Evolutionary conservation across 2,797 vertebrate genomes (phyloP).

Genomic region (Pantherophis alleghaniensis): DNA sequence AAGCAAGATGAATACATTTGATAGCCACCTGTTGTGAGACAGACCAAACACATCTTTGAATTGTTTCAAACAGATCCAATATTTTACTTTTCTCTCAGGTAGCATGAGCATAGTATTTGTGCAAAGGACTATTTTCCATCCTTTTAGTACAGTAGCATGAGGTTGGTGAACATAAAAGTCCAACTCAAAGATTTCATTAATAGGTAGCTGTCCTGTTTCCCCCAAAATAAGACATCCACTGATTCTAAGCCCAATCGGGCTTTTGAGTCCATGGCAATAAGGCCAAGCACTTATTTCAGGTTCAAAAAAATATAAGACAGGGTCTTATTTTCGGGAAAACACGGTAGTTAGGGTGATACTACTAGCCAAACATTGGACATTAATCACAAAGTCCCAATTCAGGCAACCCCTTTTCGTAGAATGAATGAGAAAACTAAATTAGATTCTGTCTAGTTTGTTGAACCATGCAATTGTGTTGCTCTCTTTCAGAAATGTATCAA

Average conservation of each 20-base stretch:
- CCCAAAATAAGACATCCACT: no score
- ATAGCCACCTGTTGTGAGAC: slow-evolving; percentile 10
- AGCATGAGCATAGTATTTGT: background rate
- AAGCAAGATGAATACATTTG: background rate
- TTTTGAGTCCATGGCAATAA: no score
- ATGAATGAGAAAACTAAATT: background rate
- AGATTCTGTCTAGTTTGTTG: background rate
- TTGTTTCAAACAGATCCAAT: background rate
- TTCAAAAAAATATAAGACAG: no score
- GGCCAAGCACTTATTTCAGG: no score
- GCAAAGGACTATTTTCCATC: background rate
- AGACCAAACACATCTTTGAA: slow-evolving; percentile 12
- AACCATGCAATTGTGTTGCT: background rate
- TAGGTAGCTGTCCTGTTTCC: no score
- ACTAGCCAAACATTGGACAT: background rate
- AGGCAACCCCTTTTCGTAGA: background rate
- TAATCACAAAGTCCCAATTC: background rate
- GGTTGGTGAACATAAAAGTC: background rate
- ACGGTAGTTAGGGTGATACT: no score
- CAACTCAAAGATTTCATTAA: background rate
- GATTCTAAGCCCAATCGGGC: no score
- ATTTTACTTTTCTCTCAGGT: background rate
- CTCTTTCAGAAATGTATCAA: background rate
- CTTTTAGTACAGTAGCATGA: background rate
- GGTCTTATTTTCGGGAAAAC: no score